phyloP scores from a whole-genome alignment of 2,797 vertebrate genomes.

The Sebastes itinus region DNA sequence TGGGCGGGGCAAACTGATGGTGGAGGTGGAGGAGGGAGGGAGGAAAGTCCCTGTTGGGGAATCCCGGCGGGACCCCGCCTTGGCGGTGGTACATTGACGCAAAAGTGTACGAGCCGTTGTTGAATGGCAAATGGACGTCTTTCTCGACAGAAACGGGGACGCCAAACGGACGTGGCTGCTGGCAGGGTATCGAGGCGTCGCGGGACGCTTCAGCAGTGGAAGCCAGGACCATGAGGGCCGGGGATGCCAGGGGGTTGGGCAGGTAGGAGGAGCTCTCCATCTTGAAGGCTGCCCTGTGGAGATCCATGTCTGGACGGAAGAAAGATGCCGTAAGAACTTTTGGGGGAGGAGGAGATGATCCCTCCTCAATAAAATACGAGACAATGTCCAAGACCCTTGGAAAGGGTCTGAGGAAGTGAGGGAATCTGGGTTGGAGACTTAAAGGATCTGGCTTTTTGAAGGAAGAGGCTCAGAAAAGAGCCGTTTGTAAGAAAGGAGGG shows the following conservation, averaged over 20 bases:
- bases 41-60: constrained; percentile 97
- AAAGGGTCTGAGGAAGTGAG: constrained; percentile 43
- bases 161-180: constrained; percentile 96
- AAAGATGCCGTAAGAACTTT: constrained; percentile 61
- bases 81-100: constrained; percentile 99
- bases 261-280: constrained; percentile 99
- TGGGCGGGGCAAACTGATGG: constrained; percentile 97
- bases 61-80: constrained; percentile 92
- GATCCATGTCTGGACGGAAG: constrained; percentile 90
- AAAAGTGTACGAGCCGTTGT: constrained; percentile 98
- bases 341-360: constrained; percentile 67
- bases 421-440: constrained; percentile 26
- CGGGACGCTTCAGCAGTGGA: constrained; percentile 98
- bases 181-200: constrained; percentile 96
- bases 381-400: constrained; percentile 59
- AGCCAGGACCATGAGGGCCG: constrained; percentile 97
- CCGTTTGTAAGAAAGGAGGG: constrained; percentile 34
- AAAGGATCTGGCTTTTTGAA: constrained; percentile 28
- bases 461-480: constrained; percentile 52
- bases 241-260: constrained; percentile 97
- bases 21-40: constrained; percentile 97
- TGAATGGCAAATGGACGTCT: constrained; percentile 98
- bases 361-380: constrained; percentile 53
- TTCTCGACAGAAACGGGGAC: constrained; percentile 96
- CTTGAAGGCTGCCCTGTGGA: constrained; percentile 99